A percentile compares a stretch with the other conserved stretches of the same genome.
phyloP scores from a whole-genome alignment of 2,888 invertebrate species.

The Idaea straminata region DNA sequence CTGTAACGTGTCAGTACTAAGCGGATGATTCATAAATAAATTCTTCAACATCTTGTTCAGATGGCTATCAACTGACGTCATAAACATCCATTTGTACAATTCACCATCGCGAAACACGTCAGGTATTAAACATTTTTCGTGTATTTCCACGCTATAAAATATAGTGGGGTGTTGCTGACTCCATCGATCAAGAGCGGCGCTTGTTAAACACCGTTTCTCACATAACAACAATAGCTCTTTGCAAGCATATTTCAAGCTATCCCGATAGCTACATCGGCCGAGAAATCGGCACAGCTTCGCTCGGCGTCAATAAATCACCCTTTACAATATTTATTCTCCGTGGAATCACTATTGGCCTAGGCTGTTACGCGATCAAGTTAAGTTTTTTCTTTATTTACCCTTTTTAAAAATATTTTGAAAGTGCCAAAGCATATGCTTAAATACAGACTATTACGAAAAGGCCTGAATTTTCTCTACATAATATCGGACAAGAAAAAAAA shows the following conservation, averaged over 20 bases:
- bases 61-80: not conserved
- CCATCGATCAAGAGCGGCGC: constrained; percentile 69
- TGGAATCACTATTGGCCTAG: constrained; percentile 56
- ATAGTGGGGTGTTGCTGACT: constrained; percentile 54
- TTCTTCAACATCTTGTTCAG: not conserved
- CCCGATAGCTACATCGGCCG: constrained; percentile 72
- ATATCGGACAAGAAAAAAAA: too few species aligned
- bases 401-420: not conserved
- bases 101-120: constrained; percentile 17
- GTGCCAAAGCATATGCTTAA: not conserved
- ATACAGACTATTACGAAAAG: too few species aligned
- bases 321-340: constrained; percentile 77
- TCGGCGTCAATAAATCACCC: constrained; percentile 74
- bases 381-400: constrained; percentile 6
- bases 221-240: constrained; percentile 76
- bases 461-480: too few species aligned
- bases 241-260: constrained; percentile 77
- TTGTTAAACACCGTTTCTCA: constrained; percentile 79
- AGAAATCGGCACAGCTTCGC: constrained; percentile 64
- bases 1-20: not conserved
- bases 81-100: constrained; percentile 19
- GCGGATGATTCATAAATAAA: not conserved
- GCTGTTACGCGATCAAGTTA: constrained; percentile 44
- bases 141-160: constrained; percentile 61
- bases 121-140: constrained; percentile 54